phyloP scores from a whole-genome alignment of 2,797 vertebrate species.

The Eulemur coronatus region DNA sequence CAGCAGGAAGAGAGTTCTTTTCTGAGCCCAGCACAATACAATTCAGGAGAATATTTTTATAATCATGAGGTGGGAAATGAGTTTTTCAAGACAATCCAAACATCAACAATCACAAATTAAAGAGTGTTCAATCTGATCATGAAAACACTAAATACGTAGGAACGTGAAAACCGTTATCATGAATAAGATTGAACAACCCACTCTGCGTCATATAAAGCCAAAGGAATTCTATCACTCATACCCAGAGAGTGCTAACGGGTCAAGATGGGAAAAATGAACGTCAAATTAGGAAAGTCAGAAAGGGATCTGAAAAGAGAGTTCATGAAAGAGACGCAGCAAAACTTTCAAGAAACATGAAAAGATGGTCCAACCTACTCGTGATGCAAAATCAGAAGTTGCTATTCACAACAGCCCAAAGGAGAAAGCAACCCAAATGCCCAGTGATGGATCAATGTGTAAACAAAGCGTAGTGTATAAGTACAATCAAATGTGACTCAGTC shows the following conservation, averaged over 20 bases:
- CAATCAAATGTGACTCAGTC: background rate
- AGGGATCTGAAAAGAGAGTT: background rate
- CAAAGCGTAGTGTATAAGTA: too few species aligned
- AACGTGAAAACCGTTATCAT: background rate
- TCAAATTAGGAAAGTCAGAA: background rate
- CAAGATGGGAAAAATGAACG: background rate
- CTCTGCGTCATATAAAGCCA: fast-evolving
- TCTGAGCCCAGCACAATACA: background rate
- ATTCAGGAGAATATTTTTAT: background rate
- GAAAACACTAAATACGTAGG: background rate
- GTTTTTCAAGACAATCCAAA: background rate
- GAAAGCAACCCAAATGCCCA: background rate
- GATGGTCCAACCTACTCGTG: background rate
- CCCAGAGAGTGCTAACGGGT: fast-evolving
- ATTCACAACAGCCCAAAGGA: background rate
- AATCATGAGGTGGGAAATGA: background rate
- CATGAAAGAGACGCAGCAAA: background rate
- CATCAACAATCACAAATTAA: background rate
- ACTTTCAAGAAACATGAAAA: background rate
- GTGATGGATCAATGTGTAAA: fast-evolving
- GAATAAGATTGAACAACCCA: too few species aligned
- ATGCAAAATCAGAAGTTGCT: fast-evolving
- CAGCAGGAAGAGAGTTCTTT: background rate
- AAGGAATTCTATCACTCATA: background rate
- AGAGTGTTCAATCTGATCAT: background rate